These are phyloP conservation scores for Labeo rohita DNA, from an alignment of 2,113 vertebrate species.

Conservation along the genomic window DNA sequence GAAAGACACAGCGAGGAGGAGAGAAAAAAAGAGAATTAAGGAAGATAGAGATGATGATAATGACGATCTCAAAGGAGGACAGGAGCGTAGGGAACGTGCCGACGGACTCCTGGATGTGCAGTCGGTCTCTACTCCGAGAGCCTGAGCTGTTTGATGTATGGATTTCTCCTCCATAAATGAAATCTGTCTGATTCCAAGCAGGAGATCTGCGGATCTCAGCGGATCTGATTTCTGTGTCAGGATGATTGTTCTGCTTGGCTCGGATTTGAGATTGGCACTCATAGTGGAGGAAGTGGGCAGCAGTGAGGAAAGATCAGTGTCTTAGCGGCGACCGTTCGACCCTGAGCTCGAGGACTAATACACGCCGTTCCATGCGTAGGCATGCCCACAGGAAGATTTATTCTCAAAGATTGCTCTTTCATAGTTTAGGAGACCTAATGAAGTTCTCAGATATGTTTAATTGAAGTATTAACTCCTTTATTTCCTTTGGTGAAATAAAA, in stretches of 20 bases:
- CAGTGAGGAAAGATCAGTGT: constrained; percentile 34
- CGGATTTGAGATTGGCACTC: constrained; percentile 2
- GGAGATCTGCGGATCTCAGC: neutral
- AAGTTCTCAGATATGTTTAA: neutral
- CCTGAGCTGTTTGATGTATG: constrained; percentile 4
- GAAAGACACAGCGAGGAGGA: constrained; percentile 1
- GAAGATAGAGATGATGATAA: constrained; percentile 12
- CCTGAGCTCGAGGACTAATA: constrained; percentile 29
- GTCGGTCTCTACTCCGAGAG: constrained; percentile 4
- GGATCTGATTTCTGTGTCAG: constrained; percentile 20
- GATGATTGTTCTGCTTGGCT: constrained; percentile 41
- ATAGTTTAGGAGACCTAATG: neutral
- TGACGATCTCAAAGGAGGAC: constrained; percentile 48
- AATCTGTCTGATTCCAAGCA: constrained; percentile 12
- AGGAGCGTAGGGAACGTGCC: constrained; percentile 34
- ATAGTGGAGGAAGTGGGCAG: constrained; percentile 15
- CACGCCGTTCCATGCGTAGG: neutral
- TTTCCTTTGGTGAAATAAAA: neutral
- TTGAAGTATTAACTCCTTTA: constrained; percentile 22
- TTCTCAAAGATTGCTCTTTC: constrained; percentile 29
- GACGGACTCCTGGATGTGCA: neutral
- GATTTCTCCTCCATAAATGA: constrained; percentile 37
- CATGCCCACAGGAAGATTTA: constrained; percentile 12
- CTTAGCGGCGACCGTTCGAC: constrained; percentile 3
- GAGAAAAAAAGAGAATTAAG: neutral